These are phyloP conservation scores for Limulus polyphemus DNA, from an alignment of 2,888 invertebrate genomes.

Conservation along the genomic window DNA sequence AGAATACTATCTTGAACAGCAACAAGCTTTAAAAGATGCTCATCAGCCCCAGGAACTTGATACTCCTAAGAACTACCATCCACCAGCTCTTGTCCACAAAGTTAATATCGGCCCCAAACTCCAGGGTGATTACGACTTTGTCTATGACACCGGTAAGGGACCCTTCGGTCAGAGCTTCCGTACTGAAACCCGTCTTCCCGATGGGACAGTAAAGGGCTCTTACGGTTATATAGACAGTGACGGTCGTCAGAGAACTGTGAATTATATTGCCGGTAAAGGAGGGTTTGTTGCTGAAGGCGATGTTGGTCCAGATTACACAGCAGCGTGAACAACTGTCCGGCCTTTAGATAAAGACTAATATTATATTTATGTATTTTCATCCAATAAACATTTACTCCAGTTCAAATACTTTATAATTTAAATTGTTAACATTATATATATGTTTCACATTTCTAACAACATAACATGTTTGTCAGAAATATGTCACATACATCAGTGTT, in stretches of 20 bases:
- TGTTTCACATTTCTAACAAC: too few species aligned
- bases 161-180: slow-evolving; percentile 27
- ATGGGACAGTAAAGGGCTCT: slow-evolving; percentile 25
- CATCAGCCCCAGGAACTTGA: too few species aligned
- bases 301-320: slow-evolving; percentile 14
- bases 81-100: slow-evolving; percentile 27
- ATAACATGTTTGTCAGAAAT: too few species aligned
- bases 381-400: too few species aligned
- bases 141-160: slow-evolving; percentile 27
- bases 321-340: too few species aligned
- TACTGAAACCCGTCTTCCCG: slow-evolving; percentile 26
- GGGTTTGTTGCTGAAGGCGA: not conserved
- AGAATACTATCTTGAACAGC: too few species aligned
- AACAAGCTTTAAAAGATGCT: too few species aligned
- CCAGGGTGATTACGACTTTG: slow-evolving; percentile 28
- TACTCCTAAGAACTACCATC: slow-evolving; percentile 15
- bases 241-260: not conserved
- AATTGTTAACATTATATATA: too few species aligned
- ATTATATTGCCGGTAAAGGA: not conserved
- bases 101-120: slow-evolving; percentile 26
- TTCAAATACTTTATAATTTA: too few species aligned
- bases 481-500: too few species aligned
- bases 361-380: too few species aligned
- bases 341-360: too few species aligned
- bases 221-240: not conserved